Evolutionary conservation across 2,113 vertebrate species (phyloP), one percentile per base, ranked within the genome.

Genomic region (Microtus pennsylvanicus): DNA sequence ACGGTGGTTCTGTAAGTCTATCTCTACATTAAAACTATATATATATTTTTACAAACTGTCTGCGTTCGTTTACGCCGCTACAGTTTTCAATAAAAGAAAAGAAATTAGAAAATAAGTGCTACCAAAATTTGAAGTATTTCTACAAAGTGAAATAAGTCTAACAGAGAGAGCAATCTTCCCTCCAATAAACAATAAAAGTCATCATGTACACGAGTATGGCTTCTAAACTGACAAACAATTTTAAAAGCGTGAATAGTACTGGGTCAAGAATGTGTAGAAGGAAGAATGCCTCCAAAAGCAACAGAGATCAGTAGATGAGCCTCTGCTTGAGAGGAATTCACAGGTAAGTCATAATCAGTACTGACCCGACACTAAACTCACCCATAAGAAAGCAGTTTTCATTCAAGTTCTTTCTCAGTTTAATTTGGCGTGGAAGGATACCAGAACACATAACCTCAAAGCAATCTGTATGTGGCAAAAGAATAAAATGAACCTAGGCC

Each of bases 241-340:
- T 81, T 2, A 72, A 72, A 91, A 74, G 9, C 24, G 0, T 55
- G 4, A 42, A 0, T 65, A 67, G 17, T 76, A 50, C 8, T 42
- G 50, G 6, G 38, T 35, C 5, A 81, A 65, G 24, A 92, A 75
- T 50, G 11, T 67, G 12, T 1, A 55, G n/a, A 52, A 91, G 77
- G 22, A 83, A 58, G 1, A 94, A 78, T 33, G 8, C 0, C n/a
- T 45, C 21, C 65, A 82, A 58, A 2, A 63, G 7, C 12, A 2
- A 24, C 45, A 38, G 21, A 77, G 76, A 0, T 69, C 28, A 81
- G 30, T 2, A 63, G 65, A 38, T 45, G 21, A 77, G 35, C 26
- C 77, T 87, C 65, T 96, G 65, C 58, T 91, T 96, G 69, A 75
- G 38, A 26, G 52, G 63, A 87, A 89, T 86, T 85, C 13, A 61